Evolutionary conservation across 64 coral and sea anemone genomes (phyloP).

Genomic region (Catalaphyllia jardinei): DNA sequence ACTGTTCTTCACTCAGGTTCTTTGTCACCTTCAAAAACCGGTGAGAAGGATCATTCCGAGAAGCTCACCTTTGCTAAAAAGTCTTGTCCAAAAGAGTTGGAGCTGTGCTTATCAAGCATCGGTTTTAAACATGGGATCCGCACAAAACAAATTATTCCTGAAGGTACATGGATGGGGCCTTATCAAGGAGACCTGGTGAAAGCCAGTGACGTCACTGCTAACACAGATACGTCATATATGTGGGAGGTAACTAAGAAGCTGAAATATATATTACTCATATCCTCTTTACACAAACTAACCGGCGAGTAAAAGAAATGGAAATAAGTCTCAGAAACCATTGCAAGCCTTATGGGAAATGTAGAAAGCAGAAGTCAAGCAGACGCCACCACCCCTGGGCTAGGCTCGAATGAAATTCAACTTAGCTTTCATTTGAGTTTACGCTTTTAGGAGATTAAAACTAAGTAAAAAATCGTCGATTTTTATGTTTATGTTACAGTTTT

Average conservation of each 20-base stretch:
- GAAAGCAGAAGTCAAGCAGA: too few relatives aligned
- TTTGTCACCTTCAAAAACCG: background rate
- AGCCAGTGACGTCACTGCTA: slow-evolving; percentile 19
- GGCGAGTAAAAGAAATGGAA: too few relatives aligned
- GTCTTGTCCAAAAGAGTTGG: slow-evolving; percentile 66
- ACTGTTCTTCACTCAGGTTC: background rate
- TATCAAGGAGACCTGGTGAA: slow-evolving; percentile 57
- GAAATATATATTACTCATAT: background rate
- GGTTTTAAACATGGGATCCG: slow-evolving; percentile 50
- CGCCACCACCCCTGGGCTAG: too few relatives aligned
- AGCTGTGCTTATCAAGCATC: slow-evolving; percentile 55
- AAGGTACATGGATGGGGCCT: slow-evolving; percentile 81
- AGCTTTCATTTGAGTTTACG: too few relatives aligned
- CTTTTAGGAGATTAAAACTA: too few relatives aligned
- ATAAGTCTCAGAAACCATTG: too few relatives aligned
- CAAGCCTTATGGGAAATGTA: too few relatives aligned
- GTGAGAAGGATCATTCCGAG: background rate
- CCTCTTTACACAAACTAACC: background rate
- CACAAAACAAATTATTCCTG: slow-evolving; percentile 61
- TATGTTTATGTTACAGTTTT: too few relatives aligned
- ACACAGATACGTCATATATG: slow-evolving; percentile 50
- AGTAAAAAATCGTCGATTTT: too few relatives aligned
- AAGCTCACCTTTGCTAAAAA: slow-evolving; percentile 52
- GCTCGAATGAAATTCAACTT: too few relatives aligned
- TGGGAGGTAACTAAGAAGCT: slow-evolving; percentile 60